Evolutionary conservation across 2,797 vertebrate genomes (phyloP).

Genomic region (Uromys caudimaculatus): DNA sequence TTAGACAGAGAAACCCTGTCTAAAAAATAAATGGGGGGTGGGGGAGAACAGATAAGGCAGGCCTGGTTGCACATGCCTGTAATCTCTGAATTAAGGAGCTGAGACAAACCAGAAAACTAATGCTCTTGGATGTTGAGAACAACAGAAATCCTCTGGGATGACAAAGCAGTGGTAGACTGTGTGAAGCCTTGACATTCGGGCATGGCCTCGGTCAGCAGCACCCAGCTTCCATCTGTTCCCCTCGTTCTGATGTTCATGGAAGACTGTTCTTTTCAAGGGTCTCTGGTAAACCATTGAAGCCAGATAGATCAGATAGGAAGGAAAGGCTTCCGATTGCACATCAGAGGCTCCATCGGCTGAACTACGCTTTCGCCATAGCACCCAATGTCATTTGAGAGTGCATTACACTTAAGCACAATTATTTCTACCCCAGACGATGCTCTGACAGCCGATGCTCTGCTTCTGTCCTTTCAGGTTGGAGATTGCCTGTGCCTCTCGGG

Average conservation of each 20-base stretch:
- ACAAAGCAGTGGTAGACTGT: not conserved
- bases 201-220: not conserved
- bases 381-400: not conserved
- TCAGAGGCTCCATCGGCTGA: not conserved
- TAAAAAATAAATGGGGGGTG: no score
- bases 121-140: not conserved
- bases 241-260: not conserved
- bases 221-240: not conserved
- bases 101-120: not conserved
- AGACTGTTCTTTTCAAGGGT: not conserved
- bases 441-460: not conserved
- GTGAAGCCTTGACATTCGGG: not conserved
- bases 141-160: not conserved
- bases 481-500: not conserved
- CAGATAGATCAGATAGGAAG: not conserved
- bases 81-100: no score
- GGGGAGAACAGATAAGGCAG: no score
- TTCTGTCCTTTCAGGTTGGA: not conserved
- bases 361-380: not conserved
- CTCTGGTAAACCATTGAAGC: not conserved
- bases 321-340: no score
- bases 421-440: not conserved
- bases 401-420: not conserved
- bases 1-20: no score
- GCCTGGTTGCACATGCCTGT: no score